phyloP scores from a whole-genome alignment of 2,113 vertebrate genomes.

The Plestiodon gilberti region DNA sequence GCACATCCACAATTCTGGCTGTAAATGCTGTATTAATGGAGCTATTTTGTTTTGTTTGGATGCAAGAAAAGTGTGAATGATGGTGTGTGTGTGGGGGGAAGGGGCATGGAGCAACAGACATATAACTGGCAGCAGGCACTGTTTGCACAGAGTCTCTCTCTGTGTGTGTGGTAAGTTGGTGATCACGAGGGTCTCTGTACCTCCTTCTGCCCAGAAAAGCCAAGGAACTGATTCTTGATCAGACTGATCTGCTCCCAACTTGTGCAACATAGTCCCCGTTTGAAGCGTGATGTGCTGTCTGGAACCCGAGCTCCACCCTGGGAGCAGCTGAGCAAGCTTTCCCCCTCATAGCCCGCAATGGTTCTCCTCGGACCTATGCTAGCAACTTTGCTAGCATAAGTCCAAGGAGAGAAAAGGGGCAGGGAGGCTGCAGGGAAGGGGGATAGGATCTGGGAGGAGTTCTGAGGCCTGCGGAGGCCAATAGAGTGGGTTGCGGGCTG shows the following conservation, averaged over 20 bases:
- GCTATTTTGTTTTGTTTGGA: slow-evolving; percentile 62
- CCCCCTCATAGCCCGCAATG: too few species aligned
- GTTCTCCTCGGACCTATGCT: too few species aligned
- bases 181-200: background rate
- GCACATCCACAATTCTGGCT: slow-evolving; percentile 66
- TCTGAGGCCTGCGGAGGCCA: too few species aligned
- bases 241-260: background rate
- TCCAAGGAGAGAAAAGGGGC: too few species aligned
- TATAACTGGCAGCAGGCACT: background rate
- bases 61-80: too few species aligned
- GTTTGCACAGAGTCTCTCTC: background rate
- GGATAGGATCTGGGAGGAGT: too few species aligned
- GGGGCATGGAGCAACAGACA: background rate
- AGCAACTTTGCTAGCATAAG: too few species aligned
- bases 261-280: background rate
- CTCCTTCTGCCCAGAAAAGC: background rate
- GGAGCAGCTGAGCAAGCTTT: slow-evolving; percentile 13
- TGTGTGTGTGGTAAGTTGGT: too few species aligned
- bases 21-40: slow-evolving; percentile 53
- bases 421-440: too few species aligned
- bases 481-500: too few species aligned
- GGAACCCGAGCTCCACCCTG: accelerated
- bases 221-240: background rate
- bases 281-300: background rate
- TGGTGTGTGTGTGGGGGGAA: too few species aligned